Evolutionary conservation across 2,888 invertebrate genomes (phyloP).

Genomic region (Erannis defoliaria): DNA sequence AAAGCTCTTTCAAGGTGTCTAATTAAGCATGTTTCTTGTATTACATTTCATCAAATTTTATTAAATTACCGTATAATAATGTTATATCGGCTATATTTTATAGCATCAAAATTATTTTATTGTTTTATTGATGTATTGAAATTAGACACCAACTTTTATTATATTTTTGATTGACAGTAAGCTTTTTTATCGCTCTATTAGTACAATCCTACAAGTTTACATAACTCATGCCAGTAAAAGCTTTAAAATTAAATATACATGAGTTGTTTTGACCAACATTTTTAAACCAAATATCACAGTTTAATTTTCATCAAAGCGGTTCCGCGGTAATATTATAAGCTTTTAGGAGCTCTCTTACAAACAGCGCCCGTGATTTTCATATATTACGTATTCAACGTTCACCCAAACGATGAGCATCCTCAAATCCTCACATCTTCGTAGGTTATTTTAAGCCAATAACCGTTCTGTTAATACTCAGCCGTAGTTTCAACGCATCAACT

Average conservation of each 20-base stretch:
- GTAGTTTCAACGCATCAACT: conserved; percentile 32
- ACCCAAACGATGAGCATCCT: conserved; percentile 34
- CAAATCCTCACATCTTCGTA: conserved; percentile 36
- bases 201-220: background rate
- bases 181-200: conserved; percentile 30
- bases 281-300: conserved; percentile 4
- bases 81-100: conserved; percentile 16
- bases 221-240: conserved; percentile 7
- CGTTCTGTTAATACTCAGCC: conserved; percentile 38
- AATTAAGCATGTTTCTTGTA: conserved; percentile 25
- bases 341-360: conserved; percentile 26
- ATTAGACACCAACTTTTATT: conserved; percentile 18
- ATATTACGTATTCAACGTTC: conserved; percentile 37
- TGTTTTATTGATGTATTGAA: conserved; percentile 15
- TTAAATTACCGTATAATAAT: conserved; percentile 20
- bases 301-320: conserved; percentile 20
- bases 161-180: conserved; percentile 24
- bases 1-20: conserved; percentile 35
- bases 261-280: conserved; percentile 1
- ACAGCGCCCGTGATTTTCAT: conserved; percentile 36
- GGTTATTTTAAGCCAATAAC: conserved; percentile 37
- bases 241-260: conserved; percentile 6
- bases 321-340: conserved; percentile 14
- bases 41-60: conserved; percentile 22
- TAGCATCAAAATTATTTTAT: conserved; percentile 21